Conservation (phyloP, 2,888 invertebrate species). For the Cryptus armator region DNA sequence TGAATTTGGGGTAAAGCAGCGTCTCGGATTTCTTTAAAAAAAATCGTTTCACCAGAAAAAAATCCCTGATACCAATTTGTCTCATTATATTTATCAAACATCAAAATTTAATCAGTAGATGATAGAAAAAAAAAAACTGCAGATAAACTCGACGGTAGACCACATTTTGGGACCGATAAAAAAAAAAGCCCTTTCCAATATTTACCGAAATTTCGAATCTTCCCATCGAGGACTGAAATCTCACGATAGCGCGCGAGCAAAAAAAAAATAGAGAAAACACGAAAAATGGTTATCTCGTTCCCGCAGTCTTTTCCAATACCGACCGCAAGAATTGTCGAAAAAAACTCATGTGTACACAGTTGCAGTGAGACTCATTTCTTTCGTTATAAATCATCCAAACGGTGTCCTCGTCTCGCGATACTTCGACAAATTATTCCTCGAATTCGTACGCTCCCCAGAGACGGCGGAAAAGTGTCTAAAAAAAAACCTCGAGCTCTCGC, state of each 20-base stretch:
- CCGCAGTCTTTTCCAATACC: constrained; percentile 2
- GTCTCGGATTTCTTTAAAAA: not conserved
- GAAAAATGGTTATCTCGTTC: constrained; percentile 6
- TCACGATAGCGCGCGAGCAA: not conserved
- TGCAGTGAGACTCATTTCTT: not conserved
- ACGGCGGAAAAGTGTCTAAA: not conserved
- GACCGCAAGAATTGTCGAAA: not conserved
- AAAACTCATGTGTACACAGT: not conserved
- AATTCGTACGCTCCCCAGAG: not conserved
- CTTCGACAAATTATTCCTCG: constrained; percentile 34
- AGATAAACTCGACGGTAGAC: not conserved
- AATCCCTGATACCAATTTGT: not conserved
- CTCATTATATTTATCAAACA: constrained; percentile 17
- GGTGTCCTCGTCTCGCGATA: not conserved
- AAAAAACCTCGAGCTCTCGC: not conserved
- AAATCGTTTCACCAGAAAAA: not conserved
- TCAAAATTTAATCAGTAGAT: not conserved
- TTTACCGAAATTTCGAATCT: constrained; percentile 14
- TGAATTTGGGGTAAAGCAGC: no score
- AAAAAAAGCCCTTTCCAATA: constrained; percentile 12
- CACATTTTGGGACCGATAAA: not conserved
- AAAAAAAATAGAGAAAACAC: constrained; percentile 5
- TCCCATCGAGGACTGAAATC: not conserved
- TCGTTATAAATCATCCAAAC: not conserved
- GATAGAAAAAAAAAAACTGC: not conserved